Evolutionary conservation across 2,113 vertebrate genomes (phyloP).

Genomic region (Colinus virginianus): DNA sequence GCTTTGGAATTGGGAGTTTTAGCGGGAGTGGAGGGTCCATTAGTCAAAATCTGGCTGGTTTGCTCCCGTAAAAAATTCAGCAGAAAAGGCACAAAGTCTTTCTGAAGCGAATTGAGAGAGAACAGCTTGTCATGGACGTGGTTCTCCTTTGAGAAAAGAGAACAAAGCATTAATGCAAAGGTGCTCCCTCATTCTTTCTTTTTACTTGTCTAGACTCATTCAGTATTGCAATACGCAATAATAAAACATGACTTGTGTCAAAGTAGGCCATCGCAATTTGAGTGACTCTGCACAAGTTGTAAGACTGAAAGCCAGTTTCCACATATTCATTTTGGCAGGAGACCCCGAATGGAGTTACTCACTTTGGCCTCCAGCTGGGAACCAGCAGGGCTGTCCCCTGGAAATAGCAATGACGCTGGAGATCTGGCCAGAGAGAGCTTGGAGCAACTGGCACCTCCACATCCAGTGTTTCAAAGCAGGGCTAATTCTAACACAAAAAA

Average conservation of each 20-base stretch:
- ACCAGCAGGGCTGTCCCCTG: not conserved
- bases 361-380: not conserved
- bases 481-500: not conserved
- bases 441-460: not conserved
- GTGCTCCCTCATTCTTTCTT: not conserved
- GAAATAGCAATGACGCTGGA: not conserved
- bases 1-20: constrained; percentile 86
- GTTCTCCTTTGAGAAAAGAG: constrained; percentile 68
- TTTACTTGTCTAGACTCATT: not conserved
- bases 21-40: constrained; percentile 92
- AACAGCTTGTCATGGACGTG: constrained; percentile 65
- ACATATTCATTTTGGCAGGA: not conserved
- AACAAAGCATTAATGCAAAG: constrained; percentile 10
- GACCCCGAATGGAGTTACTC: not conserved
- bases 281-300: rapidly evolving
- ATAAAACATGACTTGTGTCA: not conserved
- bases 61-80: constrained; percentile 96
- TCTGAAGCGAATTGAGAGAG: constrained; percentile 80
- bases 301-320: not conserved
- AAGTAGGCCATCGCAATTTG: not conserved
- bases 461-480: not conserved
- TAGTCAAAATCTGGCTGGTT: constrained; percentile 89
- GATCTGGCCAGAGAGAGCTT: not conserved
- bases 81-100: constrained; percentile 94
- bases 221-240: not conserved